A percentile compares a stretch with the other conserved stretches of the same genome.
Evolutionary conservation across 2,113 vertebrate genomes (phyloP).

Genomic region (Gasterosteus nipponicus): DNA sequence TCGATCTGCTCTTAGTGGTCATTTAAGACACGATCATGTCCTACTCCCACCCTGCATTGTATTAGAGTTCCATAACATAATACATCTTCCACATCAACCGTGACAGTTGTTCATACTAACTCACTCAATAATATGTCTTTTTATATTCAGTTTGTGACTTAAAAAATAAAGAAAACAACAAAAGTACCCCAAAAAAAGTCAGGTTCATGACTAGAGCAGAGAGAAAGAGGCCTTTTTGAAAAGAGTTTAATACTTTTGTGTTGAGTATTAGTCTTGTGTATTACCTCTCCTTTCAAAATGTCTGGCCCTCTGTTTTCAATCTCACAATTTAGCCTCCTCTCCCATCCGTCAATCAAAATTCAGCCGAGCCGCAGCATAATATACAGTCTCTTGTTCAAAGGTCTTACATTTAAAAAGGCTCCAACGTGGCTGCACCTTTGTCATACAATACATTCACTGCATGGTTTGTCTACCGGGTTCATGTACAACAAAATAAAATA

Average conservation of each 20-base stretch:
- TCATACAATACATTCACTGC: neutral
- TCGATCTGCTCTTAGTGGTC: neutral
- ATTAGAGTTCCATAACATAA: neutral
- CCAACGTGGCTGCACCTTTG: too few species aligned
- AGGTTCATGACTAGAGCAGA: neutral
- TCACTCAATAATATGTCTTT: neutral
- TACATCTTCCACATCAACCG: neutral
- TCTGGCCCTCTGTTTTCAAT: too few species aligned
- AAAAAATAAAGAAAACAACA: neutral
- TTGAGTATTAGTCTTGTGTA: neutral
- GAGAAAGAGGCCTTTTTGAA: neutral
- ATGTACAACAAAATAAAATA: slow-evolving; percentile 1
- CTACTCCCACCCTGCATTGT: neutral
- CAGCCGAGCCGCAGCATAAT: too few species aligned
- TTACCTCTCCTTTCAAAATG: too few species aligned
- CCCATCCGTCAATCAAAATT: too few species aligned
- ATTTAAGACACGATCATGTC: neutral
- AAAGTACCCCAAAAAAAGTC: neutral
- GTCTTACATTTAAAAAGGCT: too few species aligned
- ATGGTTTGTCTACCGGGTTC: neutral
- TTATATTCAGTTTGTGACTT: neutral
- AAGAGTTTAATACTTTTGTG: neutral
- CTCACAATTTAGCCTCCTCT: too few species aligned
- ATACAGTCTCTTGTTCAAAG: too few species aligned
- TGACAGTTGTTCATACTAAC: neutral